These are phyloP conservation scores for Archilochus colubris DNA, from an alignment of 2,113 vertebrate species.

Conservation along the genomic window DNA sequence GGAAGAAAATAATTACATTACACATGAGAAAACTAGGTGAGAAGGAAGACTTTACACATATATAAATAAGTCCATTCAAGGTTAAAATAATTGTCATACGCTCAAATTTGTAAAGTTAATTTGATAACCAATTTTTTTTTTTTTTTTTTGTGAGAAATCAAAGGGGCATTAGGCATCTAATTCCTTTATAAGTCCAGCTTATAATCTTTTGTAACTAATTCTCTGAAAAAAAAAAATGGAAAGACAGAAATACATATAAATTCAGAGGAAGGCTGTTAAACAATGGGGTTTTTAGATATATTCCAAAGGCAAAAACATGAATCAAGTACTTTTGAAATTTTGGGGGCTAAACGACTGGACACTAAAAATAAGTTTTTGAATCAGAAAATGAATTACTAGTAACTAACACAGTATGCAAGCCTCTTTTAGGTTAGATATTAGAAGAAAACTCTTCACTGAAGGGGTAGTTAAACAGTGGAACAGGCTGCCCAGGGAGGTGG, in stretches of 20 bases:
- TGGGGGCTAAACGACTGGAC: background rate
- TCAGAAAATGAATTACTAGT: background rate
- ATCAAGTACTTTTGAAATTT: background rate
- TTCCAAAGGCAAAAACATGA: constrained; percentile 1
- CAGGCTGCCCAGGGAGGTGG: no score
- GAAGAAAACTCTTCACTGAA: no score
- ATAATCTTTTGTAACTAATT: constrained; percentile 32
- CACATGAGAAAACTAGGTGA: background rate
- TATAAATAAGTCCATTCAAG: background rate
- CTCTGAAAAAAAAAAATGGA: background rate
- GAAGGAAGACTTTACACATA: background rate
- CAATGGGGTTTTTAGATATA: background rate
- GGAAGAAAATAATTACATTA: background rate
- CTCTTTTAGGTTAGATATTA: background rate
- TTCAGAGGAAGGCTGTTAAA: background rate
- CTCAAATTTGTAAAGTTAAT: background rate
- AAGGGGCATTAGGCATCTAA: background rate
- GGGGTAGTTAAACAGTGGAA: no score
- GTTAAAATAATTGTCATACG: background rate
- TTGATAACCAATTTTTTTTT: background rate
- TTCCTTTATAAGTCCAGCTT: background rate
- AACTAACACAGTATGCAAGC: background rate
- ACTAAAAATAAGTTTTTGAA: background rate
- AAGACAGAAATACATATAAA: background rate
- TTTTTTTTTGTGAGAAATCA: constrained; percentile 31